These are phyloP conservation scores for Pseudolaguvia tuberculata DNA, from an alignment of 2,113 vertebrate species.

Conservation along the genomic window DNA sequence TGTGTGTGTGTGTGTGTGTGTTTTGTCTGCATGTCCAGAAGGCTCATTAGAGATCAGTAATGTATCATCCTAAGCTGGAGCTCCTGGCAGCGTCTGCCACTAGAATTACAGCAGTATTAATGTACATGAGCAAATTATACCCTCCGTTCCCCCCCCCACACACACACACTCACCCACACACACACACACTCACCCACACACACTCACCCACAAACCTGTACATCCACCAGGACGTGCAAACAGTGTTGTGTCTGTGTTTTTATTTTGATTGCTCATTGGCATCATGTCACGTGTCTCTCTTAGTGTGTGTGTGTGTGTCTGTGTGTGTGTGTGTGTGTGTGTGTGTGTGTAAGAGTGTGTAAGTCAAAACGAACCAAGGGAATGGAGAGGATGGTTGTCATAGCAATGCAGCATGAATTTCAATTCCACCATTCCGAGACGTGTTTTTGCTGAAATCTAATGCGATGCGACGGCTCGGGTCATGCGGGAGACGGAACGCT, in stretches of 20 bases:
- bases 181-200: no score
- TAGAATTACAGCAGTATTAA: constrained; percentile 50
- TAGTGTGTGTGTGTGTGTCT: constrained; percentile 5
- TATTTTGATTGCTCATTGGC: constrained; percentile 8
- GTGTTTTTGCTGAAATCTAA: not conserved
- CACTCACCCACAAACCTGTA: not conserved
- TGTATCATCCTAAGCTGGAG: constrained; percentile 50
- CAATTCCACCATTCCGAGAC: constrained; percentile 18
- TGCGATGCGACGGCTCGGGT: not conserved
- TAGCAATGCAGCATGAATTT: constrained; percentile 25
- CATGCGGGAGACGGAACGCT: not conserved
- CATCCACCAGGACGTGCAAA: not conserved
- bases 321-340: not conserved
- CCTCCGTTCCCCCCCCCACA: no score
- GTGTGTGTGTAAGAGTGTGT: constrained; percentile 6
- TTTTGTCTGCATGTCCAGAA: constrained; percentile 5
- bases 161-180: no score
- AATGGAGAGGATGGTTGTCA: constrained; percentile 22
- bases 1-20: constrained; percentile 21
- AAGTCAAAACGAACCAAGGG: constrained; percentile 6
- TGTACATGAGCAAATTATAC: constrained; percentile 38
- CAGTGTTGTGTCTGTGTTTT: not conserved
- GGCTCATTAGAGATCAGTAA: constrained; percentile 22
- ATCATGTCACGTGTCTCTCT: not conserved
- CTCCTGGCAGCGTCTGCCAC: constrained; percentile 43